Percentiles rank a stretch among this genome's conserved stretches.
These are phyloP conservation scores for Kryphioiulus occultus DNA, from an alignment of 2,888 invertebrate species.

Conservation along the genomic window DNA sequence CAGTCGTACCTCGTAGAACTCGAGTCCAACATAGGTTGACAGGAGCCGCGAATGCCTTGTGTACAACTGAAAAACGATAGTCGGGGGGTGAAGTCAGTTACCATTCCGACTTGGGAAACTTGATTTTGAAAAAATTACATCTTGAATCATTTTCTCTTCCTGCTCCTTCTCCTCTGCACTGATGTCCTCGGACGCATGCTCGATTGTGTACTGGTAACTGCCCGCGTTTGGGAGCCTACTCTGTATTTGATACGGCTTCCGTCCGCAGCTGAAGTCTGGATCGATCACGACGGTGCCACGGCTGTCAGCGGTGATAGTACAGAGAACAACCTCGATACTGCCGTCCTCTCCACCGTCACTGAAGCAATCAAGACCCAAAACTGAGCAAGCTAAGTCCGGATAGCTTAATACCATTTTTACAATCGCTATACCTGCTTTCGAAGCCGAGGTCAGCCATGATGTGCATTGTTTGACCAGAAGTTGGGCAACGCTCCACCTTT, in stretches of 20 bases:
- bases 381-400: too few species aligned
- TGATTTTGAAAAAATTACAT: not conserved
- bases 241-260: conserved; percentile 27
- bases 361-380: not conserved
- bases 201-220: conserved; percentile 28
- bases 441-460: conserved; percentile 46
- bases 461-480: conserved; percentile 28
- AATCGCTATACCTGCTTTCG: not conserved
- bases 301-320: not conserved
- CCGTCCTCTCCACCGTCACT: not conserved
- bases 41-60: conserved; percentile 72
- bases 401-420: too few species aligned
- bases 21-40: conserved; percentile 56
- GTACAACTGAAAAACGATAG: conserved; percentile 66
- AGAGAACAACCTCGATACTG: conserved; percentile 37
- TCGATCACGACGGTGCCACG: conserved; percentile 28
- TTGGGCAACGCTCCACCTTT: not conserved
- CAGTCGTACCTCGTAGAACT: not conserved
- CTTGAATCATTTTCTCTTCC: conserved; percentile 44
- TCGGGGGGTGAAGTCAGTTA: conserved; percentile 53
- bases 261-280: conserved; percentile 50
- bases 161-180: conserved; percentile 45
- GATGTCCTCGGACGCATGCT: conserved; percentile 38
- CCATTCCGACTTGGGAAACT: too few species aligned
- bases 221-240: not conserved